Evolutionary conservation across 2,113 vertebrate genomes (phyloP), one percentile per base, ranked within the genome.

Genomic region (Xenus cinereus): DNA sequence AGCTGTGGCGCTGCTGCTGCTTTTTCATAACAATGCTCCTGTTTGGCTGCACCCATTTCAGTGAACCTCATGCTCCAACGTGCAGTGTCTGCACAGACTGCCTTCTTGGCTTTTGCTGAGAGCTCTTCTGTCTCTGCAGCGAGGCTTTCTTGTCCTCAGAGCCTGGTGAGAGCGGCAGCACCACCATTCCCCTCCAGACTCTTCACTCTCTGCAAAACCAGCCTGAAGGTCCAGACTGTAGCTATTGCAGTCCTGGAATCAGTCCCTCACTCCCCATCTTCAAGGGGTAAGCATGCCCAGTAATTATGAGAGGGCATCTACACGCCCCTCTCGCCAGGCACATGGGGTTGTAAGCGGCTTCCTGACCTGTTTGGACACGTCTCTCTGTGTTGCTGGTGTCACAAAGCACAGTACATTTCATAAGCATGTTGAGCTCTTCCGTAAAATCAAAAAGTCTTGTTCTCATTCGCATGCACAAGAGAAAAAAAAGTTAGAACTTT

Each of bases 61-160:
- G 50, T 4, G 4, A 7, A 39, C 21, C 15, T 50, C 14, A 22
- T 1, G 13, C 46, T 37, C 7, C 45, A 24, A 6, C 0, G 0
- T 14, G 33, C 46, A 41, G 8, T 6, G 27, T 9, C 45, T 15
- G 37, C 51, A 17, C 24, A 11, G 14, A 20, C 32, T 56, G 45
- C 27, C 7, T 1, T 2, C 53, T 8, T 10, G 69, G 7, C 1
- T 69, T 41, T 30, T 66, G 46, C 27, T 19, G 10, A 28, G 57
- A 81, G 11, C 9, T 64, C 78, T 21, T n/a, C 48, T 35, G 14
- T 19, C 57, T 37, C 78, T 59, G 48, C 30, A 39, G 46, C 3
- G 16, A 48, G 37, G 20, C n/a, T 60, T 30, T 30, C n/a, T 19
- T 22, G 53, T 60, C 32, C 79, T 50, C 69, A 54, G 59, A 41